Conservation (phyloP, 2,113 vertebrate species). For the Pionites leucogaster region DNA sequence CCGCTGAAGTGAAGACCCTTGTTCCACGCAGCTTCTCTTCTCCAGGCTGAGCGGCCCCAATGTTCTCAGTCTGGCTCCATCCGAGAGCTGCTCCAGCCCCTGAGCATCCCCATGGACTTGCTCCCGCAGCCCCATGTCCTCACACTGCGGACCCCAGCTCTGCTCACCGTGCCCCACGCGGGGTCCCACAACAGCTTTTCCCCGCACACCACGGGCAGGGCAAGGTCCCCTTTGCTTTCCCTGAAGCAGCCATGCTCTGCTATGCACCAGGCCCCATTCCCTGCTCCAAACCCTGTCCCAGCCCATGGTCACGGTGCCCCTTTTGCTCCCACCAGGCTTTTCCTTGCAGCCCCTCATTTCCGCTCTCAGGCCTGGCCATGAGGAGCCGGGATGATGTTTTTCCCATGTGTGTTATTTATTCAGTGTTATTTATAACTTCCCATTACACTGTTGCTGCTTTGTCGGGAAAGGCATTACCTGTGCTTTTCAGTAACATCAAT, state of each 20-base stretch:
- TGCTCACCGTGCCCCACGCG: no score
- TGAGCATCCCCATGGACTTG: background rate
- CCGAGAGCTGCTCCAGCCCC: background rate
- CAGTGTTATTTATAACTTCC: background rate
- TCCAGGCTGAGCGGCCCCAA: no score
- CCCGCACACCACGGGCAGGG: fast-evolving
- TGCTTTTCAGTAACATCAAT: conserved; percentile 23
- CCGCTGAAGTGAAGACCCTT: no score
- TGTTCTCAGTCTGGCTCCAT: background rate
- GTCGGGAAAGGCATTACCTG: conserved; percentile 29
- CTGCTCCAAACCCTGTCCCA: background rate
- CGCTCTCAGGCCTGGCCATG: background rate
- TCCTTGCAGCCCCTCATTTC: background rate
- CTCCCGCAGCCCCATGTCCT: background rate
- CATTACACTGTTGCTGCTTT: background rate
- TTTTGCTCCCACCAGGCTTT: fast-evolving
- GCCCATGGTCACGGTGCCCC: fast-evolving
- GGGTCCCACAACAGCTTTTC: background rate
- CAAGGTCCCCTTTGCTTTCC: background rate
- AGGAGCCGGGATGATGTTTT: background rate
- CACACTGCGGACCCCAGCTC: background rate
- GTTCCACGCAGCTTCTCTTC: background rate
- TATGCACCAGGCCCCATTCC: background rate
- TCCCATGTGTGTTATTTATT: background rate
- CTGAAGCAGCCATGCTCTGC: fast-evolving